Evolutionary conservation across 2,113 vertebrate genomes (phyloP).

Genomic region (Sula dactylatra): DNA sequence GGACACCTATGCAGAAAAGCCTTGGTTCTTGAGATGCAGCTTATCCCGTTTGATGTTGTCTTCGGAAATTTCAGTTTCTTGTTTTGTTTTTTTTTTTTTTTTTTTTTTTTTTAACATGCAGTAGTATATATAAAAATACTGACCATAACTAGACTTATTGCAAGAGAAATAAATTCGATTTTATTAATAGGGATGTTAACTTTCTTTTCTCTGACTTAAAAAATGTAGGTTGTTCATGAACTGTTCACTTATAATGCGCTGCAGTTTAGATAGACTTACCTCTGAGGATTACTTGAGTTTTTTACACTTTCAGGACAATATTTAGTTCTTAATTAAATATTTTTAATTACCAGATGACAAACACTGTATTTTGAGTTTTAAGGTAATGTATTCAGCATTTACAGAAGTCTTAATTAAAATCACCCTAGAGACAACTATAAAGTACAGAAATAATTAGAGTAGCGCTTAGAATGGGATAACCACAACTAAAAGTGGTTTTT

Average conservation of each 20-base stretch:
- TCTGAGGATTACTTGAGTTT: neutral
- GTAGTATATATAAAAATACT: neutral
- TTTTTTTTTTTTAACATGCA: neutral
- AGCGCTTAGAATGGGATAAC: neutral
- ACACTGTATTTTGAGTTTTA: neutral
- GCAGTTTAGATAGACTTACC: neutral
- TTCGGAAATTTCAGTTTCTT: neutral
- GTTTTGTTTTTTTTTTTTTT: too few species aligned
- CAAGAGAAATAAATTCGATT: neutral
- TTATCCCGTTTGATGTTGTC: neutral
- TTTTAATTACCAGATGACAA: neutral
- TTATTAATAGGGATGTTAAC: neutral
- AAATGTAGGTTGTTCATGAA: neutral
- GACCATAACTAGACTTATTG: neutral
- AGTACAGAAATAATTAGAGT: neutral
- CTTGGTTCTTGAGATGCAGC: neutral
- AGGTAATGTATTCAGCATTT: neutral
- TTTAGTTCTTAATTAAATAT: neutral
- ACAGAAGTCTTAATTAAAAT: neutral
- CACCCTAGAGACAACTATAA: neutral
- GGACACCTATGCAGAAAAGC: neutral
- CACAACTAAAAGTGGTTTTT: neutral
- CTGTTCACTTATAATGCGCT: neutral
- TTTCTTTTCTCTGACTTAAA: neutral
- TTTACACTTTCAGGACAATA: neutral